A percentile compares a stretch with the other conserved stretches of the same genome.
phyloP scores from a whole-genome alignment of 2,797 vertebrate genomes.

The Esox masquinongy region DNA sequence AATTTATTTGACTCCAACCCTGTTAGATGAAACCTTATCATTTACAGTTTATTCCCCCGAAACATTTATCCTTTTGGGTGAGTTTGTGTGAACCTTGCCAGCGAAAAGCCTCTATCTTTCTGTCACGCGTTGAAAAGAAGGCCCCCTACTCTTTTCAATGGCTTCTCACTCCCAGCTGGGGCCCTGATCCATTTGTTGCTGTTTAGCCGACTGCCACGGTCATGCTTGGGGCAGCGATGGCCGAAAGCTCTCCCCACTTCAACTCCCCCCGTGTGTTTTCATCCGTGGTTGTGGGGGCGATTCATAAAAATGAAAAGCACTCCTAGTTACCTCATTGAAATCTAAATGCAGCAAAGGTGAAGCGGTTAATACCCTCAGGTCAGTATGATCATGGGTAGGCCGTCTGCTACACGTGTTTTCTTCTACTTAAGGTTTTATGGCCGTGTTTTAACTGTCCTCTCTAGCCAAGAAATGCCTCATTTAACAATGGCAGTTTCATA shows the following conservation, averaged over 20 bases:
- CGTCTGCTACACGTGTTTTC: not conserved
- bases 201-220: constrained; percentile 1
- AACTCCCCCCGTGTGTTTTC: not conserved
- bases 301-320: constrained; percentile 16
- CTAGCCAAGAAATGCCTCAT: not conserved
- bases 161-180: not conserved
- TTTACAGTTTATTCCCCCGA: not conserved
- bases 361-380: not conserved
- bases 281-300: not conserved
- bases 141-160: constrained; percentile 1
- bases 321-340: not conserved
- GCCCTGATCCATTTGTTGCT: too few relatives aligned
- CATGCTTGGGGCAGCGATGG: not conserved
- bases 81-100: not conserved
- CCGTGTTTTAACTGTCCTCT: not conserved
- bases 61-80: not conserved
- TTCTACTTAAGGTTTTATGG: not conserved
- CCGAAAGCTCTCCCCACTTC: not conserved
- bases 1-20: not conserved
- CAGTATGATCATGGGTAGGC: not conserved
- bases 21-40: not conserved
- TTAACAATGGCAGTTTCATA: not conserved
- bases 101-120: not conserved
- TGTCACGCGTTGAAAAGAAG: constrained; percentile 16
- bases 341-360: not conserved